Conservation (phyloP, 2,888 invertebrate genomes). For the Sussaba pulchella region DNA sequence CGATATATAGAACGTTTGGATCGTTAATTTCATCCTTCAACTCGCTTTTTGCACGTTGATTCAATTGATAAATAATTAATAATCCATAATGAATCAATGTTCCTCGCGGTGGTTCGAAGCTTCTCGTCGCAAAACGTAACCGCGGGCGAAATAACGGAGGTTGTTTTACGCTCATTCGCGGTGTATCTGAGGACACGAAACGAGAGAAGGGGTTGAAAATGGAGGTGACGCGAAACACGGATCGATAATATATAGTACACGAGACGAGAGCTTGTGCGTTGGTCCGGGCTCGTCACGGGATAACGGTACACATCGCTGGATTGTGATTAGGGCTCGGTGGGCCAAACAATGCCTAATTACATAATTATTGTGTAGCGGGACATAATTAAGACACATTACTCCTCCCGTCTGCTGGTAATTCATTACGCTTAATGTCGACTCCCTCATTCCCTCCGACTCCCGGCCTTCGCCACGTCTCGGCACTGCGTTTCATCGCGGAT, state of each 20-base stretch:
- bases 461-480: constrained; percentile 71
- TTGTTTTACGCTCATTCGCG: constrained; percentile 8
- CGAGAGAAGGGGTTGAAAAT: constrained; percentile 23
- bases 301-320: constrained; percentile 72
- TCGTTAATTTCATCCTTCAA: neutral
- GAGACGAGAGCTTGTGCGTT: constrained; percentile 29
- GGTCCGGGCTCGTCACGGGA: constrained; percentile 70
- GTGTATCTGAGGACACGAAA: constrained; percentile 2
- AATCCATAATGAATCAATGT: constrained; percentile 19
- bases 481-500: constrained; percentile 79
- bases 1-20: no score
- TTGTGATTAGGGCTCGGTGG: constrained; percentile 79
- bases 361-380: constrained; percentile 82
- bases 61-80: constrained; percentile 18
- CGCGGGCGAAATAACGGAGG: constrained; percentile 27
- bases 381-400: constrained; percentile 83
- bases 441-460: no score
- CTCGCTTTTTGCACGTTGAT: constrained; percentile 27
- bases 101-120: neutral
- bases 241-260: constrained; percentile 58
- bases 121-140: constrained; percentile 8
- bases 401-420: constrained; percentile 80
- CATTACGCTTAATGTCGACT: constrained; percentile 83
- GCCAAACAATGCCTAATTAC: constrained; percentile 83
- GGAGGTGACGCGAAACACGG: constrained; percentile 59